Conservation (phyloP, 2,113 vertebrate species). For the Pomatorhinus ruficollis region DNA sequence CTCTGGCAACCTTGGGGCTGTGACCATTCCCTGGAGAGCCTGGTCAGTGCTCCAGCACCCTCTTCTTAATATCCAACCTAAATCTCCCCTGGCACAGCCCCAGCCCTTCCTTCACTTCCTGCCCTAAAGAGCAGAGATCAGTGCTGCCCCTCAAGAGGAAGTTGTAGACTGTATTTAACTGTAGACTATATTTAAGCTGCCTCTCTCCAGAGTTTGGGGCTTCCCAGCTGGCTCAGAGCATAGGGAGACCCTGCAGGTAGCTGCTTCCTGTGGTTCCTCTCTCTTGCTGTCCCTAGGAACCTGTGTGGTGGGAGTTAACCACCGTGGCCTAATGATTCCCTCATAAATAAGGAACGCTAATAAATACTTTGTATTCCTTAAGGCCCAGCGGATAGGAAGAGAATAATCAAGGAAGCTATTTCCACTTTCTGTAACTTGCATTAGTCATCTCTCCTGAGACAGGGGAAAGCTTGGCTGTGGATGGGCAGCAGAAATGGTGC, state of each 20-base stretch:
- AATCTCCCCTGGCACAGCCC: not conserved
- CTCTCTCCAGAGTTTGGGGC: not conserved
- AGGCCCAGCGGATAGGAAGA: not conserved
- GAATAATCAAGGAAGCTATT: not conserved
- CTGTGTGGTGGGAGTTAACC: not conserved
- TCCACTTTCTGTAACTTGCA: not conserved
- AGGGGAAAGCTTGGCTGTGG: not conserved
- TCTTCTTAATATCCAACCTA: not conserved
- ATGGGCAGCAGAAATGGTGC: not conserved
- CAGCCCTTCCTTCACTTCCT: not conserved
- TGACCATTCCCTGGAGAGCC: not conserved
- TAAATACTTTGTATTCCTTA: not conserved
- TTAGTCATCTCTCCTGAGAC: not conserved
- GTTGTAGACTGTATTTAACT: not conserved
- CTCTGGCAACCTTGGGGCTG: not conserved
- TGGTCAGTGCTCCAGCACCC: not conserved
- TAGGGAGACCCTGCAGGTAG: not conserved
- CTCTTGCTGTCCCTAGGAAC: fast-evolving
- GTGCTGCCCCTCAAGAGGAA: not conserved
- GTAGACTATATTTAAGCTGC: not conserved
- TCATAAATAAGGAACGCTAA: not conserved
- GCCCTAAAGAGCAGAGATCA: not conserved
- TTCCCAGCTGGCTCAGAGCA: not conserved
- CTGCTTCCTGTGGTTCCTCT: not conserved
- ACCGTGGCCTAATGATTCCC: not conserved